Base-by-base conservation (phyloP, 1,140 invertebrate genomes). In the Drosophila rhopaloa region DNA sequence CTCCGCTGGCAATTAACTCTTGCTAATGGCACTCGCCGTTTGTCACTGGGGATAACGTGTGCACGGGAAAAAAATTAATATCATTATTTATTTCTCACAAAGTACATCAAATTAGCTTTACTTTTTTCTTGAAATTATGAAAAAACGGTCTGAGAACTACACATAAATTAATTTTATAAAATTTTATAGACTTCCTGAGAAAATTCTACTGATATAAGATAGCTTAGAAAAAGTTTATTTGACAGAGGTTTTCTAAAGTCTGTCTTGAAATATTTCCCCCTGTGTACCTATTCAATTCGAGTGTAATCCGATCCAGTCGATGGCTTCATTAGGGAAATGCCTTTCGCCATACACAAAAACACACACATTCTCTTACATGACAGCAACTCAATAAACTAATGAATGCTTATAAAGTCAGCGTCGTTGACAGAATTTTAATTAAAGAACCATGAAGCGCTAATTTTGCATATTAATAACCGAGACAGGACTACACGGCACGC, bases 401-500 rank as follows among this genome's bases (percentile, higher is more conserved):
- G 83, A 88, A 76, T 54, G 65, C 71, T 76, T 74, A 82, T 78
- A 85, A 61, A 88, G 82, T 77, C 73, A 74, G 62, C 59, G 59
- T 43, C 57, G 78, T 55, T 75, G 58, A 66, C 82, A 88, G 83
- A 88, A 89, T 79, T 79, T 86, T 89, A 88, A 86, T 86, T 86
- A 86, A 83, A 77, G 76, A 88, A 86, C 81, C 79, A 76, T 82
- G 75, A 77, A 85, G 74, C 70, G 79, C 84, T 79, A 83, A 86
- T 89, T 86, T 86, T 76, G 84, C 84, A 86, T 88, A 88, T 89
- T 88, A 89, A 86, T 83, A 83, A 89, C 72, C 37, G 46, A 29
- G 56, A 68, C 40, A 19, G 65, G 60, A 53, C 65, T 66, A 10
- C 29, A 48, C 71, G 66, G 27, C 44, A 75, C 54, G 47, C 46